Base-by-base conservation (phyloP, 2,113 vertebrate genomes). In the Carettochelys insculpta region DNA sequence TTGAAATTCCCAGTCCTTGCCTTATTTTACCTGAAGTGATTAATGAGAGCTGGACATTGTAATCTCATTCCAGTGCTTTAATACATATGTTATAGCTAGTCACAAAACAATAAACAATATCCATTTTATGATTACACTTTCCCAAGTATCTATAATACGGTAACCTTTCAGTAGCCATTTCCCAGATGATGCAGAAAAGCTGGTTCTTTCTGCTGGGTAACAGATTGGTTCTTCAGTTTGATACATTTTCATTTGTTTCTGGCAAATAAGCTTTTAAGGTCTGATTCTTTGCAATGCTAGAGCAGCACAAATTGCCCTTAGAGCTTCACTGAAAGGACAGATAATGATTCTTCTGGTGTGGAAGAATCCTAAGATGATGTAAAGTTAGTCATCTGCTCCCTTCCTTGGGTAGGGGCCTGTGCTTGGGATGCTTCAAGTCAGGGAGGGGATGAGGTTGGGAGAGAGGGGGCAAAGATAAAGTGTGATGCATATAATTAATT, bases 21-120 rank as follows among this genome's bases (percentile, higher is more conserved):
- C 61, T 34, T 38, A 65, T 2, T n/a, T 65, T 65, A 19, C 17
- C 61, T 38, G 61, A 38, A 38, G n/a, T n/a, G n/a, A 65, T 14
- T 65, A 65, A 65, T n/a, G 91, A 92, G 51, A 85, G 93, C 77
- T 86, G 77, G 89, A 94, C 95, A 91, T 85, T n/a, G 83, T 77
- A 92, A 83, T 79, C 82, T 80, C 43, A 16, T 45, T 77, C 80
- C 45, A 48, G 54, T 54, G 80, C 50, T 77, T 29, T 80, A 71
- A 86, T 82, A 75, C 85, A 92, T 89, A 95, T 92, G 87, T 88
- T 82, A 51, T 90, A 83, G 77, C 76, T 71, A 86, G 47, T 92
- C 79, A 86, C 91, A 71, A 88, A 90, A 77, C 85, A 90, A 86
- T 73, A 80, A 77, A 48, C 17, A 54, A 54, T 71, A 45, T 73